These are phyloP conservation scores for Callinectes sapidus DNA, from an alignment of 2,888 invertebrate genomes.

Conservation along the genomic window DNA sequence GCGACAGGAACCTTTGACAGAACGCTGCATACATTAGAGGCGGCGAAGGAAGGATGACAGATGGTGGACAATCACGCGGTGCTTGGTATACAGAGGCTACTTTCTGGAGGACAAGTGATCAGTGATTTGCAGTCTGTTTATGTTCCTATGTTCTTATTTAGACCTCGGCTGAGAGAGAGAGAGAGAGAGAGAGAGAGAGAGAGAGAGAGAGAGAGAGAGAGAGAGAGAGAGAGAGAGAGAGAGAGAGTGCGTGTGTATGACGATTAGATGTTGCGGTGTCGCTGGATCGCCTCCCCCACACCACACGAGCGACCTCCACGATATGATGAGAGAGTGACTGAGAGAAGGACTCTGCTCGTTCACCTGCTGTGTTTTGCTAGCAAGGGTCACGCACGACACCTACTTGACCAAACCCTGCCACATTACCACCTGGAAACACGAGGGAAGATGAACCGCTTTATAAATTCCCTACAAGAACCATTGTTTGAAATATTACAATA, in stretches of 20 bases:
- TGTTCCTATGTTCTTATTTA: conserved; percentile 3
- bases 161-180: conserved; percentile 9
- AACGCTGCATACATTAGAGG: background rate
- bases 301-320: background rate
- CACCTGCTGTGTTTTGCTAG: background rate
- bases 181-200: conserved; percentile 36
- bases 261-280: background rate
- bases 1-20: background rate
- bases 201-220: conserved; percentile 29
- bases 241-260: background rate
- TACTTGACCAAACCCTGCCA: background rate
- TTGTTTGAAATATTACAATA: no score
- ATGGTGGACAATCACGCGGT: background rate
- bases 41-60: background rate
- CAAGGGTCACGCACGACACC: background rate
- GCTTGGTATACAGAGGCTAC: background rate
- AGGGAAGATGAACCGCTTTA: no score
- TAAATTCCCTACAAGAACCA: no score
- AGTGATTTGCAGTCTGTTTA: background rate
- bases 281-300: background rate
- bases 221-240: background rate
- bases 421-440: no score
- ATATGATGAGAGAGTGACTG: background rate
- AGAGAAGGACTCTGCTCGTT: background rate
- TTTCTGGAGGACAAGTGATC: background rate